Percentiles rank a stretch among this genome's conserved stretches.
These are phyloP conservation scores for Spialia ferax DNA, from an alignment of 2,888 invertebrate genomes.

Conservation along the genomic window DNA sequence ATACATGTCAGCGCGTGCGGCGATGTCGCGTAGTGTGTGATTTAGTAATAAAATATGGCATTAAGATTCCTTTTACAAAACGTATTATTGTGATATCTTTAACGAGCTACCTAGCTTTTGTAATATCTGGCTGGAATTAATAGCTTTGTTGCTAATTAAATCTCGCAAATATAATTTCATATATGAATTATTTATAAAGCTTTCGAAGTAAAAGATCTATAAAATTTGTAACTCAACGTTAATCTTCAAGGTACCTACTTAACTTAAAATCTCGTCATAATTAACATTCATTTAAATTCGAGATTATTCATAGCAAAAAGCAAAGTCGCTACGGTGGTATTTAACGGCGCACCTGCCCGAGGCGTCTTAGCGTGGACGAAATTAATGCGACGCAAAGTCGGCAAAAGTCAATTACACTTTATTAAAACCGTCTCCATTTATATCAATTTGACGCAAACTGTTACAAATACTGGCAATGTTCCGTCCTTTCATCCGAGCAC, in stretches of 20 bases:
- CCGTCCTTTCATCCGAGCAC: conserved; percentile 81
- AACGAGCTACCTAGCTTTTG: background rate
- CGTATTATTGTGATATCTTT: too few species aligned
- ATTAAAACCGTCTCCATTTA: conserved; percentile 87
- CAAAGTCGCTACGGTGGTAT: conserved; percentile 77
- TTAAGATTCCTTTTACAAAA: too few species aligned
- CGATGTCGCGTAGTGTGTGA: too few species aligned
- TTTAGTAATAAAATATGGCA: too few species aligned
- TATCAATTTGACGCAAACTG: conserved; percentile 87
- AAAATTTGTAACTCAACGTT: conserved; percentile 47
- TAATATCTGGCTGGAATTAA: background rate
- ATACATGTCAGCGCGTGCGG: too few species aligned
- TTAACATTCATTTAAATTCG: conserved; percentile 83
- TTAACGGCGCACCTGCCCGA: conserved; percentile 83
- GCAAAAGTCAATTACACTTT: conserved; percentile 87
- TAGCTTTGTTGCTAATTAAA: background rate
- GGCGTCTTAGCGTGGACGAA: conserved; percentile 84
- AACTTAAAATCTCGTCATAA: conserved; percentile 78
- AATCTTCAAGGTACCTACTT: conserved; percentile 50
- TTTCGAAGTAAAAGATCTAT: conserved; percentile 42
- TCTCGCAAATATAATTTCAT: background rate
- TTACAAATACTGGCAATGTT: conserved; percentile 87
- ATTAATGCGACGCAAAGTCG: conserved; percentile 85
- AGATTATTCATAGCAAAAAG: conserved; percentile 79
- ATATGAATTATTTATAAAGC: conserved; percentile 14